These are phyloP conservation scores for Spermophilus dauricus DNA, from an alignment of 2,113 vertebrate species.

Conservation along the genomic window DNA sequence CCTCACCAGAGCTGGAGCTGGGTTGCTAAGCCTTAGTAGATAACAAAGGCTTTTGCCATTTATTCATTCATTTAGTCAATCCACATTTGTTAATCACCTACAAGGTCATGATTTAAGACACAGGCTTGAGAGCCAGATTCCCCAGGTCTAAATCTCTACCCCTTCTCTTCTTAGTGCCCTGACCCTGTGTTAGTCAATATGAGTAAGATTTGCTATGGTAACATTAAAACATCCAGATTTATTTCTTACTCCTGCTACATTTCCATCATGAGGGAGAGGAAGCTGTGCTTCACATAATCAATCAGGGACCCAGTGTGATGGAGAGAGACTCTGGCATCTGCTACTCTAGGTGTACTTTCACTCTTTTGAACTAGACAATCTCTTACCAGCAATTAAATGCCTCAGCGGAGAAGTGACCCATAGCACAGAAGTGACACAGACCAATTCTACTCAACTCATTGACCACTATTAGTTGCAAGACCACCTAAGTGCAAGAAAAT, in stretches of 20 bases:
- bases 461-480: background rate
- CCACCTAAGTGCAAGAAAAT: background rate
- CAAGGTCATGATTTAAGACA: background rate
- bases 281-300: background rate
- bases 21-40: background rate
- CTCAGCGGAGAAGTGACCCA: background rate
- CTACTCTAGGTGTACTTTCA: background rate
- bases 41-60: background rate
- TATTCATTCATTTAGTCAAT: background rate
- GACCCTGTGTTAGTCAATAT: background rate
- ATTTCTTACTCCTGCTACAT: background rate
- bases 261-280: background rate
- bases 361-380: background rate
- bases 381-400: background rate
- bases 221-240: background rate
- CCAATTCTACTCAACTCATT: background rate
- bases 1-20: background rate
- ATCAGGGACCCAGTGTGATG: background rate
- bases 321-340: background rate
- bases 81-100: background rate
- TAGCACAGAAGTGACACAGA: background rate
- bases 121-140: background rate
- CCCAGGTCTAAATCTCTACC: constrained; percentile 1
- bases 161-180: background rate
- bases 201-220: constrained; percentile 10